Evolutionary conservation across 2,113 vertebrate species (phyloP).

Genomic region (Eclectus roratus): DNA sequence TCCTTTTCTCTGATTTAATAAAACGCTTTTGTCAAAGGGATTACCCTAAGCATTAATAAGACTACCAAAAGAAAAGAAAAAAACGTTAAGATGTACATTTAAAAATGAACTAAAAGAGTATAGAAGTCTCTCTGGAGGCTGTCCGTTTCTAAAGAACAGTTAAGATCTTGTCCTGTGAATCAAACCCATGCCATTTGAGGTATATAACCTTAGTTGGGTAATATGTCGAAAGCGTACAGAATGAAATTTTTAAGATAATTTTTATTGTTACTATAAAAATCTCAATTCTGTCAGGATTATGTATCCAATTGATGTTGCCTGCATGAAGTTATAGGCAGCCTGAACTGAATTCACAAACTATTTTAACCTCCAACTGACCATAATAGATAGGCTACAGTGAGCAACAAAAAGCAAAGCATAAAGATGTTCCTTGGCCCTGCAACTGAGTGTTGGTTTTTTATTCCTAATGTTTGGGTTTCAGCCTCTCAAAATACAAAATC

Average conservation of each 20-base stretch:
- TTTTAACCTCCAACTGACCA: not conserved
- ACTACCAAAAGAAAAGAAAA: not conserved
- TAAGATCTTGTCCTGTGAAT: not conserved
- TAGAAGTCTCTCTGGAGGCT: not conserved
- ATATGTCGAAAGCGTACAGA: not conserved
- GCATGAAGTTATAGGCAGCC: not conserved
- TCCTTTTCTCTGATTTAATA: not conserved
- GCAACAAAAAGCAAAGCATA: not conserved
- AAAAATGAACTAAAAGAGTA: not conserved
- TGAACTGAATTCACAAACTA: not conserved
- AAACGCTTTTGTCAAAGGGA: not conserved
- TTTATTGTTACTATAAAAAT: not conserved
- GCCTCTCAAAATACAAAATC: not conserved
- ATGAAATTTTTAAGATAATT: not conserved
- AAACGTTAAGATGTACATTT: not conserved
- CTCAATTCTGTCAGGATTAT: not conserved
- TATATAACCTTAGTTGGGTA: not conserved
- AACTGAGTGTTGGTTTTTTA: not conserved
- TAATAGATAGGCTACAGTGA: fast-evolving
- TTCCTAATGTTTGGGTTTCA: not conserved
- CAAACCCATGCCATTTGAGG: not conserved
- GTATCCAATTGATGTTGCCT: not conserved
- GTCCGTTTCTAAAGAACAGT: not conserved
- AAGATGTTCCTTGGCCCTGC: not conserved
- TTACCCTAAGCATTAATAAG: not conserved